Evolutionary conservation across 2,888 invertebrate genomes (phyloP), one percentile per base, ranked within the genome.

Genomic region (Xestia ashworthii): DNA sequence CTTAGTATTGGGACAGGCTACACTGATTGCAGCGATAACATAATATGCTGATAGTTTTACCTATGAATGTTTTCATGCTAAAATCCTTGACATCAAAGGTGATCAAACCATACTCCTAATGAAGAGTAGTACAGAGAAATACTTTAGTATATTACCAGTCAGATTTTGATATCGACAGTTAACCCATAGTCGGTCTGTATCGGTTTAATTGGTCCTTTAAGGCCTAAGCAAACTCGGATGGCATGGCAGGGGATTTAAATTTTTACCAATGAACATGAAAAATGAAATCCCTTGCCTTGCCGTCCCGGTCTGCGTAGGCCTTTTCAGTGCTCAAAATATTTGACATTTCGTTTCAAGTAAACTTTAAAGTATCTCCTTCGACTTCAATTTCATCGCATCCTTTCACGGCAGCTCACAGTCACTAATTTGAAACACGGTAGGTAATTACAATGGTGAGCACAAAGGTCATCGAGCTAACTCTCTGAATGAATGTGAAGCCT

Each of bases 401-500:
- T 41, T 53, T 69, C 25, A 62, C 22, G 50, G 64, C 14, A 62
- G n/a, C 22, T 14, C n/a, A 44, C 16, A 32, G 38, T 73, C 3
- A 12, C 50, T 80, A 68, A 74, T 87, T 77, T 79, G 25, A 73
- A 69, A 75, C 67, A 68, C 58, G 65, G n/a, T 65, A 55, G 32
- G 68, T 83, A 81, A 88, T 85, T 82, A 66, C 69, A 64, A 66
- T 66, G 5, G 65, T 76, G 22, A 78, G 74, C 44, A 75, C 70
- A 88, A 82, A 89, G 77, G 82, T 87, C 81, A 82, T 74, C 50
- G 65, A 71, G 77, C 71, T 67, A 78, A 67, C 75, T 84, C 79
- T 78, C 72, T 70, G 88, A 89, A 89, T 90, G 84, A 89, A 91
- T 88, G 87, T 80, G 90, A 81, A 89, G 86, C 78, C 81, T 90